Evolutionary conservation across 2,888 invertebrate genomes (phyloP).

Genomic region (Drosophila seclusa): DNA sequence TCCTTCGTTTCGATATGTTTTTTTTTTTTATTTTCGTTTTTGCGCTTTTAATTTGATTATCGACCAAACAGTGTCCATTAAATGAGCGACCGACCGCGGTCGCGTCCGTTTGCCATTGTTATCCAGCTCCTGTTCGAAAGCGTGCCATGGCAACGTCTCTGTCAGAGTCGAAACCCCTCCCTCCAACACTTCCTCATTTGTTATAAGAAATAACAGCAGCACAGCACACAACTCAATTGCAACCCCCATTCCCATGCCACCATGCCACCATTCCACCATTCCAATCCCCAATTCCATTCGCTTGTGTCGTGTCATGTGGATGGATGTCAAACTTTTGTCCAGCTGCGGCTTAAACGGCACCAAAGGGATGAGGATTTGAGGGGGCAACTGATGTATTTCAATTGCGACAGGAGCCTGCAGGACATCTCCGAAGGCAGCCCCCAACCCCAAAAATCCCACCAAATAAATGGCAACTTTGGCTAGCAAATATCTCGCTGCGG

Average conservation of each 20-base stretch:
- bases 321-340: conserved; percentile 79
- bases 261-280: background rate
- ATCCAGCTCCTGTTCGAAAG: conserved; percentile 54
- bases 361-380: conserved; percentile 4
- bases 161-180: conserved; percentile 10
- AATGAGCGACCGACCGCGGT: conserved; percentile 71
- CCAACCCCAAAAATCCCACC: background rate
- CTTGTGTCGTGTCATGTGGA: conserved; percentile 72
- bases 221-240: background rate
- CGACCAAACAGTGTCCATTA: conserved; percentile 83
- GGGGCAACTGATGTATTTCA: conserved; percentile 19
- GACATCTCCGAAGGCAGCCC: conserved; percentile 39
- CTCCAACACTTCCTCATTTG: conserved; percentile 42
- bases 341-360: conserved; percentile 73
- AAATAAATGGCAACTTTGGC: conserved; percentile 52
- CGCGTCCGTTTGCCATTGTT: conserved; percentile 60
- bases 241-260: background rate
- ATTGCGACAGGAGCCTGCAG: conserved; percentile 51
- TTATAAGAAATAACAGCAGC: conserved; percentile 76
- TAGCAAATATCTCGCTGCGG: conserved; percentile 6
- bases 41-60: conserved; percentile 81
- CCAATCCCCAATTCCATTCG: conserved; percentile 10
- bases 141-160: conserved; percentile 60
- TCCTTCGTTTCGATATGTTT: background rate
- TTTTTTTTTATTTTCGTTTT: background rate